phyloP scores from a whole-genome alignment of 1,140 invertebrate genomes.

The Ceratina australensis region DNA sequence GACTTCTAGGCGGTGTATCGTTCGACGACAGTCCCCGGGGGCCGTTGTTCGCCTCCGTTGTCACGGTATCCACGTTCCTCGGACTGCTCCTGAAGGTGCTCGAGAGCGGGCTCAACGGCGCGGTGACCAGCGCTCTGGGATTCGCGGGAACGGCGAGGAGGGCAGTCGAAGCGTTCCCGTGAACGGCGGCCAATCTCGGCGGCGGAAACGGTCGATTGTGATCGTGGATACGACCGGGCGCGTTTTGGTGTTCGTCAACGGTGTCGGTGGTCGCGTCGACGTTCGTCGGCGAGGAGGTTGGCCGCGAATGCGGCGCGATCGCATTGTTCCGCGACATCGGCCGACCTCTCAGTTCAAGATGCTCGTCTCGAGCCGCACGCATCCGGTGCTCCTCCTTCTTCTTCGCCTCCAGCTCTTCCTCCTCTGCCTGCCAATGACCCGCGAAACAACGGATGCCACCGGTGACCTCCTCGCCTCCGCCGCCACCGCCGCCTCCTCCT shows the following conservation, averaged over 20 bases:
- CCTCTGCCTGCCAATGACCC: conserved; percentile 54
- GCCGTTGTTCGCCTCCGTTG: conserved; percentile 21
- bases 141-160: conserved; percentile 50
- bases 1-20: conserved; percentile 54
- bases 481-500: neutral
- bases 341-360: conserved; percentile 69
- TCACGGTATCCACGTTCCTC: conserved; percentile 41
- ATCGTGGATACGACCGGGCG: conserved; percentile 67
- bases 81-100: conserved; percentile 64
- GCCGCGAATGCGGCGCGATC: conserved; percentile 74
- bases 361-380: conserved; percentile 56
- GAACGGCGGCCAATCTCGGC: conserved; percentile 60
- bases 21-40: conserved; percentile 28
- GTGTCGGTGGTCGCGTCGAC: conserved; percentile 54
- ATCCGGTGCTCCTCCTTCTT: conserved; percentile 61
- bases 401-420: conserved; percentile 63
- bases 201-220: conserved; percentile 68
- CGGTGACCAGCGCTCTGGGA: conserved; percentile 69
- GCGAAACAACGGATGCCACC: conserved; percentile 54
- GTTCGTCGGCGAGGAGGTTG: conserved; percentile 67
- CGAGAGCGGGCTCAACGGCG: conserved; percentile 72
- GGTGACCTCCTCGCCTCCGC: conserved; percentile 18
- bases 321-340: conserved; percentile 75
- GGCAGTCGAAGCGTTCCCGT: conserved; percentile 57
- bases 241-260: conserved; percentile 35